Conservation (phyloP, 2,888 invertebrate genomes). For the Chromoteleia sp. region DNA sequence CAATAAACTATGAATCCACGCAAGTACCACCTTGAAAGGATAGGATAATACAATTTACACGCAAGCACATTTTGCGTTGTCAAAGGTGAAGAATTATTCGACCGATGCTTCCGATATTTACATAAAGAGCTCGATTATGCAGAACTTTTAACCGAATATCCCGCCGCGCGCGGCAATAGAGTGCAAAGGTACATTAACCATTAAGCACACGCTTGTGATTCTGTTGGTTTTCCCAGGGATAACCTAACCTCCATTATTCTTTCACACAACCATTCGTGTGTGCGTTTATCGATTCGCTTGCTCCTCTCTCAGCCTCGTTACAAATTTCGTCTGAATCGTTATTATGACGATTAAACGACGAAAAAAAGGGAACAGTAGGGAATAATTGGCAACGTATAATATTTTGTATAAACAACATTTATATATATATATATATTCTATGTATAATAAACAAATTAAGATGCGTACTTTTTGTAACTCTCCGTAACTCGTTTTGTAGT, state of each 20-base stretch:
- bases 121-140: slow-evolving; percentile 63
- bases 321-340: slow-evolving; percentile 30
- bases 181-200: slow-evolving; percentile 58
- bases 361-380: too few relatives aligned
- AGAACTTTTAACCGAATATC: slow-evolving; percentile 52
- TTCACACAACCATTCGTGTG: slow-evolving; percentile 54
- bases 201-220: slow-evolving; percentile 58
- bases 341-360: slow-evolving; percentile 20
- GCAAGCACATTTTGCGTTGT: slow-evolving; percentile 25
- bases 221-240: slow-evolving; percentile 56
- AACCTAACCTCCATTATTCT: slow-evolving; percentile 61
- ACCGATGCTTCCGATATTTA: slow-evolving; percentile 45
- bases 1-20: neutral
- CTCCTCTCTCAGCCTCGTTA: slow-evolving; percentile 7
- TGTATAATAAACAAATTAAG: too few relatives aligned
- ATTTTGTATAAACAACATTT: too few relatives aligned
- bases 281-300: slow-evolving; percentile 50
- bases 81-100: slow-evolving; percentile 54
- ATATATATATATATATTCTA: too few relatives aligned
- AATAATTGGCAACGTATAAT: too few relatives aligned
- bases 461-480: too few relatives aligned
- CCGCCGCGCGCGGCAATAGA: slow-evolving; percentile 34
- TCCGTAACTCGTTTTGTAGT: too few relatives aligned
- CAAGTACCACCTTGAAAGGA: slow-evolving; percentile 3
- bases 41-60: slow-evolving; percentile 30